Percentiles rank a stretch among this genome's conserved stretches.
Conservation (phyloP, 2,797 vertebrate genomes). For the Poecile montanus region DNA sequence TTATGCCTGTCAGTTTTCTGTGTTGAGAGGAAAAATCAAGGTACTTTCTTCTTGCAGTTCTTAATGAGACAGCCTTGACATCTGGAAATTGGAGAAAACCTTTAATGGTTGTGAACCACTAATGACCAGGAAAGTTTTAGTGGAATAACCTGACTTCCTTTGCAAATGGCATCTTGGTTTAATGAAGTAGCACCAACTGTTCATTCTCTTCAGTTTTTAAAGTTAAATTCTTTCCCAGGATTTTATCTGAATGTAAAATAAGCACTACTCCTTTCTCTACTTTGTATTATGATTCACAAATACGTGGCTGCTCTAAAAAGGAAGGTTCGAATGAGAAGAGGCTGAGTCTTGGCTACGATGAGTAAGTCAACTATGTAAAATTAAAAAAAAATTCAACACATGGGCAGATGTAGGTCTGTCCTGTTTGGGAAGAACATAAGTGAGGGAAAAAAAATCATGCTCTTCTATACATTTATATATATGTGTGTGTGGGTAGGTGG, state of each 20-base stretch:
- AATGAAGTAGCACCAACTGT: not conserved
- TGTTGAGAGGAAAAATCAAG: not conserved
- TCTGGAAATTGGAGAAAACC: not conserved
- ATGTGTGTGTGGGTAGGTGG: rapidly evolving
- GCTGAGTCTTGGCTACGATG: not conserved
- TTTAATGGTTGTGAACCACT: not conserved
- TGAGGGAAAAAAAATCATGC: not conserved
- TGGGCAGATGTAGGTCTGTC: not conserved
- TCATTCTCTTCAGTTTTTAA: not conserved
- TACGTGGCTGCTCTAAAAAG: not conserved
- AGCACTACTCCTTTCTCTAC: not conserved
- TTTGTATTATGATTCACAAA: not conserved
- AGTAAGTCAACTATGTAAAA: not conserved
- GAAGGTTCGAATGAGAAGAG: not conserved
- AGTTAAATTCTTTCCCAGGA: not conserved
- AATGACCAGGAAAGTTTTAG: not conserved
- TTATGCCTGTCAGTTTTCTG: not conserved
- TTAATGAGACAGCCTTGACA: not conserved
- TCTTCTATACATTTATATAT: not conserved
- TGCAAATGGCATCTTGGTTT: not conserved
- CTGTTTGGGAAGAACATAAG: not conserved
- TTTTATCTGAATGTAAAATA: not conserved
- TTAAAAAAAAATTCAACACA: not conserved
- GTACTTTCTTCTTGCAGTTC: not conserved
- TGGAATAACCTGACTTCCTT: not conserved